Evolutionary conservation across 2,797 vertebrate species (phyloP), one percentile per base, ranked within the genome.

Genomic region (Hypotaenidia okinawae): DNA sequence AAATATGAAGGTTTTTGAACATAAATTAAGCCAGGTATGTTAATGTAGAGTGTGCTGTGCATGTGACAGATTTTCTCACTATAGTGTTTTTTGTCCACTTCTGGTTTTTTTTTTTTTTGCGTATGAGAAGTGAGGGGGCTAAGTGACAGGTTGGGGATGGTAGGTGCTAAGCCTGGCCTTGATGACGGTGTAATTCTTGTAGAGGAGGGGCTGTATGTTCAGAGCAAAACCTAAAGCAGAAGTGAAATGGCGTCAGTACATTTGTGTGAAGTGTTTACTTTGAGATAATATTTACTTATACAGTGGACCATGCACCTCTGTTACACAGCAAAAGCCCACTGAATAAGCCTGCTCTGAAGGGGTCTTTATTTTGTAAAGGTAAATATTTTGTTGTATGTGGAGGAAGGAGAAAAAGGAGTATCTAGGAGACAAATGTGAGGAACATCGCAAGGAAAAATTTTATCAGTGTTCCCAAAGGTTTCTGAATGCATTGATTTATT

Each of bases 211-310:
- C 39, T 87, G 23, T 5, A 4, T 30, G 33, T 67, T 90, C 33
- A 10, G 49, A 91, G 72, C 13, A 84, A 89, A 72, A 68, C 21
- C 43, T 62, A 83, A 83, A 67, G 15, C 45, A 82, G 84, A 82
- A 87, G 28, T 77, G 64, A 68, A 77, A 54, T 58, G 13, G 21
- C 49, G 62, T 59, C 74, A 64, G 63, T 83, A 49, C 55, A 6
- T 89, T 89, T 86, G 37, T 85, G 35, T 68, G 87, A 84, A 51
- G 14, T 92, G 32, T 93, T 96, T 93, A 73, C 89, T 92, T 92
- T 88, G 75, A 45, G 79, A 66, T 89, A 95, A 84, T 95, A 84
- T 93, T 92, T 93, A 59, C 81, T 83, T 89, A 55, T 14, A 82
- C 28, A 51, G 30, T 81, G 72, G 51, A 67, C 6, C 43, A 39